A percentile compares a stretch with the other conserved stretches of the same genome.
Conservation (phyloP, 2,113 vertebrate species). For the Neodontobutis hainanensis region DNA sequence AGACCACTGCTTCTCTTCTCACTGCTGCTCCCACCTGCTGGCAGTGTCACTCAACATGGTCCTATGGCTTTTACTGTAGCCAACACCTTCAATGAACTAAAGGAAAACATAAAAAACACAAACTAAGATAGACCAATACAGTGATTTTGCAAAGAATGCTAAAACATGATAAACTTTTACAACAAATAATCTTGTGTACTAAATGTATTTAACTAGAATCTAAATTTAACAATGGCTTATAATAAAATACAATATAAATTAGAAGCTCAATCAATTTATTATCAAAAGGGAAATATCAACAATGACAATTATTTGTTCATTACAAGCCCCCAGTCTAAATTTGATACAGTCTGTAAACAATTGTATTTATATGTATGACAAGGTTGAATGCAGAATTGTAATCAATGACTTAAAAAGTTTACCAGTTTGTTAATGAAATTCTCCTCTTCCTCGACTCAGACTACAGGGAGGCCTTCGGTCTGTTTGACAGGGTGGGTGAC, state of each 20-base stretch:
- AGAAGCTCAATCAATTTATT: too few relatives aligned
- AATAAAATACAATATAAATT: too few relatives aligned
- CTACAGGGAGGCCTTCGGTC: slow-evolving; percentile 97
- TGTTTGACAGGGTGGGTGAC: slow-evolving; percentile 97
- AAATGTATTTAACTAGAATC: too few relatives aligned
- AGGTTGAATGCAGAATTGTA: not conserved
- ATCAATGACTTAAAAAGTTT: not conserved
- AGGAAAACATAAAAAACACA: not conserved
- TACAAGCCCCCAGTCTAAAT: not conserved
- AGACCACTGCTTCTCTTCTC: slow-evolving; percentile 38
- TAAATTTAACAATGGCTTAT: too few relatives aligned
- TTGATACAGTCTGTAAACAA: too few relatives aligned
- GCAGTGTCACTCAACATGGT: slow-evolving; percentile 11
- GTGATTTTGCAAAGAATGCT: not conserved
- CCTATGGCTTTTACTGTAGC: not conserved
- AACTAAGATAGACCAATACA: not conserved
- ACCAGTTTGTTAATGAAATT: not conserved
- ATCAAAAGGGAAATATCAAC: too few relatives aligned
- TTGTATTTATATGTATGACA: too few relatives aligned
- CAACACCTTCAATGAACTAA: not conserved
- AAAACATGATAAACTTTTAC: not conserved
- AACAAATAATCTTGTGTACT: too few relatives aligned
- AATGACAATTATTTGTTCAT: not conserved
- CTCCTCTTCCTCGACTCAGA: slow-evolving; percentile 74
- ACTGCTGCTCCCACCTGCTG: slow-evolving; percentile 51